Evolutionary conservation across 2,797 vertebrate genomes (phyloP).

Genomic region (Onychomys leucogaster): DNA sequence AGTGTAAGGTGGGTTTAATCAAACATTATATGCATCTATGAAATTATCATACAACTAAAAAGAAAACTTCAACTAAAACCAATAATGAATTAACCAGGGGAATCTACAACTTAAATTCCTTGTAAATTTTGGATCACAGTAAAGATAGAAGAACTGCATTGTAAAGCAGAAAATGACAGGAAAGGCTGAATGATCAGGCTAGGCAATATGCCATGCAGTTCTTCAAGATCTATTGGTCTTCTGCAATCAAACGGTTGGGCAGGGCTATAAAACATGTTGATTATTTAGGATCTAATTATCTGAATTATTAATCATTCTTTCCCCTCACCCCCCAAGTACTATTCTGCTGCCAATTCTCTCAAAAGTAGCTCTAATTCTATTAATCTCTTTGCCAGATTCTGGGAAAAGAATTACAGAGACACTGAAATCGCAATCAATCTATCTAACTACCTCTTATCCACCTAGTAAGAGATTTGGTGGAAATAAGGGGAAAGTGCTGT

Average conservation of each 20-base stretch:
- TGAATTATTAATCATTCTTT: constrained; percentile 75
- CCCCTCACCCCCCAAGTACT: background rate
- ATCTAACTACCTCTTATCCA: constrained; percentile 59
- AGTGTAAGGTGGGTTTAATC: background rate
- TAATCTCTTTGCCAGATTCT: constrained; percentile 68
- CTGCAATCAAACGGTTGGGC: constrained; percentile 10
- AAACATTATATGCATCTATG: background rate
- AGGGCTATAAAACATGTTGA: constrained; percentile 61
- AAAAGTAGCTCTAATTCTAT: constrained; percentile 72
- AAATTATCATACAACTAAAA: background rate
- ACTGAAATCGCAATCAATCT: constrained; percentile 71
- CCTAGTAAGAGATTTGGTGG: constrained; percentile 59
- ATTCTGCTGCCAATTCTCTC: constrained; percentile 53
- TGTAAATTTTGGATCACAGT: background rate
- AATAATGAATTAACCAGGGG: background rate
- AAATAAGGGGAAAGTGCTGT: constrained; percentile 71
- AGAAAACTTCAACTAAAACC: constrained; percentile 9
- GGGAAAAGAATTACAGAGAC: constrained; percentile 53
- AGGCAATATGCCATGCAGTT: background rate
- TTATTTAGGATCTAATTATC: constrained; percentile 69
- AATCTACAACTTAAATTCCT: constrained; percentile 4
- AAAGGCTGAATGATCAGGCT: background rate
- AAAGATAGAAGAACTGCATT: background rate
- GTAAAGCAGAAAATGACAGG: background rate
- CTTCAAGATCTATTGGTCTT: background rate